Conservation (phyloP, 1,140 invertebrate species). For the Micrasema minimum region DNA sequence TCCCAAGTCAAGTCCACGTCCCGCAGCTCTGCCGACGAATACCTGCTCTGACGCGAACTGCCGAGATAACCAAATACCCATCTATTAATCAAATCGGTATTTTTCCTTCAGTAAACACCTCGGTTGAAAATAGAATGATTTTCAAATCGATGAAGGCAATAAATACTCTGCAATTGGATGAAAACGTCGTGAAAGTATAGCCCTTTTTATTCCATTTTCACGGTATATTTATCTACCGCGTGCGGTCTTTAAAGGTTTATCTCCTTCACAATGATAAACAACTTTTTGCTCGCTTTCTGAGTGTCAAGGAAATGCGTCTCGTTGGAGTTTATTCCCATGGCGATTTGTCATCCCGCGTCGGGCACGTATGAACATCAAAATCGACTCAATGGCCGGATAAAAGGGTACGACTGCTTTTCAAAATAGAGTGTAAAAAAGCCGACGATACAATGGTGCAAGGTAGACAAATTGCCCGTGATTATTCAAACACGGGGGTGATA, state of each 20-base stretch:
- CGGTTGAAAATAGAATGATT: no score
- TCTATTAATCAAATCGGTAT: no score
- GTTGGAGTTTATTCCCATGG: conserved; percentile 34
- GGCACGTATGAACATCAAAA: conserved; percentile 36
- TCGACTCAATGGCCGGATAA: conserved; percentile 36
- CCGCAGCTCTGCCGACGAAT: no score
- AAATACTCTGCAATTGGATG: no score
- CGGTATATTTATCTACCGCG: no score
- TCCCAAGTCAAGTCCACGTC: no score
- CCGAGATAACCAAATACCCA: no score
- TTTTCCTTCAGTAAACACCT: no score
- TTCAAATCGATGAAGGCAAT: no score
- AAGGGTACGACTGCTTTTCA: conserved; percentile 35
- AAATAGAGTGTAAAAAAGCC: conserved; percentile 22
- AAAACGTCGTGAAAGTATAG: no score
- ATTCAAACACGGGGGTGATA: conserved; percentile 48
- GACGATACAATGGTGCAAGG: conserved; percentile 38
- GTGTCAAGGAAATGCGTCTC: conserved; percentile 15
- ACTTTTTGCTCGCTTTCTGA: neutral
- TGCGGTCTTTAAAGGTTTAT: neutral
- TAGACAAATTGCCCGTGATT: conserved; percentile 48
- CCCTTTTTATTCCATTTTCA: no score
- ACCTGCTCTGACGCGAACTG: no score
- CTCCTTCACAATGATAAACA: neutral
- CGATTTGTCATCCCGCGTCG: conserved; percentile 35